Evolutionary conservation across 2,797 vertebrate species (phyloP).

Genomic region (Mastacembelus armatus): DNA sequence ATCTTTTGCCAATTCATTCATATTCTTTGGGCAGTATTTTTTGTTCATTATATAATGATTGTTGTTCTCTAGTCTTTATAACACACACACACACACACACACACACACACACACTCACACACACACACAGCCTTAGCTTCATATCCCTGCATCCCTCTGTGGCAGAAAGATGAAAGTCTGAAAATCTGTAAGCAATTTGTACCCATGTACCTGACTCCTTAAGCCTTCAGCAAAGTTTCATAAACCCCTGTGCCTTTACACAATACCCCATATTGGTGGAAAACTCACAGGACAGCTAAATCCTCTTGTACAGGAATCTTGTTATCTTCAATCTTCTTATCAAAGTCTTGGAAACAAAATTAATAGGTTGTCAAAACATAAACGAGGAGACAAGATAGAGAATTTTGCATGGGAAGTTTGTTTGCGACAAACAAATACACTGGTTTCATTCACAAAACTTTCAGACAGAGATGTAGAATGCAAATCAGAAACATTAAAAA

Average conservation of each 20-base stretch:
- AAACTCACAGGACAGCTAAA: background rate
- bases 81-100: too few relatives aligned
- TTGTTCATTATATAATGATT: background rate
- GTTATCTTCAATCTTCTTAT: background rate
- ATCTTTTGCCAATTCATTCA: too few relatives aligned
- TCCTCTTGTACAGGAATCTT: too few relatives aligned
- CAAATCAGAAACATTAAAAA: constrained; percentile 34
- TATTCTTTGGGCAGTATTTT: too few relatives aligned
- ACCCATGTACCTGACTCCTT: background rate
- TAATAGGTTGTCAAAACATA: background rate
- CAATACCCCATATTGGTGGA: background rate
- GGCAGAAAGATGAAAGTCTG: background rate
- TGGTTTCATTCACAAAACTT: constrained; percentile 2
- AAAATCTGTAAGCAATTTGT: background rate
- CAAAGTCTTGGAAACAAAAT: background rate
- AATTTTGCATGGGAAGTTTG: background rate
- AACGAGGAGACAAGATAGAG: background rate
- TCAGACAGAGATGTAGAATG: constrained; percentile 16
- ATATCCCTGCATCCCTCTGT: background rate
- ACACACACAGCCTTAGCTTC: background rate
- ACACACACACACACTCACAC: too few relatives aligned
- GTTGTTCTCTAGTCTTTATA: background rate
- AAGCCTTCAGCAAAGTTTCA: background rate
- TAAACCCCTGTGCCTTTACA: background rate
- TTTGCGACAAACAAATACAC: background rate